Percentiles rank a stretch among this genome's conserved stretches.
phyloP scores from a whole-genome alignment of 2,797 vertebrate genomes.

The Schizothorax lantsangensis region DNA sequence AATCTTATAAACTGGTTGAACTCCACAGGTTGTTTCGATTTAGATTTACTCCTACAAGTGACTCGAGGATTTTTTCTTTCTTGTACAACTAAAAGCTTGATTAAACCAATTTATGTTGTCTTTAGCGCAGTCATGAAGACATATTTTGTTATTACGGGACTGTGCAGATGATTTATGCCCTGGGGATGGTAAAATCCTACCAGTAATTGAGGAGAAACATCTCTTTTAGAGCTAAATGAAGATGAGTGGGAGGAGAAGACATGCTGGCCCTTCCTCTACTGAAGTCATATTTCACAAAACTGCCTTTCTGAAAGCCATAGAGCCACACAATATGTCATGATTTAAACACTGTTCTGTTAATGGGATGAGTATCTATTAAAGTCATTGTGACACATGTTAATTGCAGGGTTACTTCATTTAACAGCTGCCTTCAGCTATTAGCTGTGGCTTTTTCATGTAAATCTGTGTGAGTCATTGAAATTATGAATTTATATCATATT shows the following conservation, averaged over 20 bases:
- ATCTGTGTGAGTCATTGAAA: slow-evolving; percentile 14
- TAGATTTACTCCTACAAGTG: slow-evolving; percentile 1
- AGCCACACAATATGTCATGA: slow-evolving; percentile 26
- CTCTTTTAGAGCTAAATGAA: slow-evolving; percentile 47
- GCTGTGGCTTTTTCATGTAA: neutral
- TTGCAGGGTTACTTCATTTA: slow-evolving; percentile 38
- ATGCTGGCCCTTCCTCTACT: slow-evolving; percentile 8
- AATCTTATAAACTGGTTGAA: neutral
- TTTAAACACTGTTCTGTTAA: slow-evolving; percentile 44
- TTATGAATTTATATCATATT: neutral
- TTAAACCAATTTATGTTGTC: slow-evolving; percentile 39
- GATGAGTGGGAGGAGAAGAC: slow-evolving; percentile 50
- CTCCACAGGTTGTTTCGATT: neutral
- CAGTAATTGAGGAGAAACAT: slow-evolving; percentile 49
- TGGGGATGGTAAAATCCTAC: slow-evolving; percentile 24
- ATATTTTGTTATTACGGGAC: slow-evolving; percentile 41
- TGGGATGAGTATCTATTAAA: slow-evolving; percentile 38
- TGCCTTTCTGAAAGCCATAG: neutral
- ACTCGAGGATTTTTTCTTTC: neutral
- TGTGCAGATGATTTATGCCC: slow-evolving; percentile 45
- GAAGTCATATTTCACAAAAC: slow-evolving; percentile 42
- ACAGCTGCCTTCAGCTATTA: slow-evolving; percentile 25
- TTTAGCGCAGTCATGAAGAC: slow-evolving; percentile 46
- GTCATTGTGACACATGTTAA: slow-evolving; percentile 41
- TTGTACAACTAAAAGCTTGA: slow-evolving; percentile 15